Base-by-base conservation (phyloP, 30 jellyfish, hydroid and myxozoan genomes). In the Morbakka virulenta region DNA sequence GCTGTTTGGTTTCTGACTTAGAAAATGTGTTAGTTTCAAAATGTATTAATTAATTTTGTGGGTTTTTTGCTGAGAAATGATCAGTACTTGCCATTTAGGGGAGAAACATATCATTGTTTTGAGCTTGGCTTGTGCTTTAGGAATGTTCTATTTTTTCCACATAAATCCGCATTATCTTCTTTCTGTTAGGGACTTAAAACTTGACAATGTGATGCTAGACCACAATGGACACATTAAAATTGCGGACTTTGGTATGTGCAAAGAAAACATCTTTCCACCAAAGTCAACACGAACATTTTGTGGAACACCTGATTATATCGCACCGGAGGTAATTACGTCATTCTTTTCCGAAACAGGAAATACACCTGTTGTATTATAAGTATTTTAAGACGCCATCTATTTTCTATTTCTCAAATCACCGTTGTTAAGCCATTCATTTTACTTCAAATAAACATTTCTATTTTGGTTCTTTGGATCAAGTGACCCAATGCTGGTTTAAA, bases 231-330 rank as follows among this genome's bases (percentile, higher is more conserved):
- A 93, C 74, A 93, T 93, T 79, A 93, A 93, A 81, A 93, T 93
- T 35, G 99, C 99, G 47, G 99, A 93, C 74, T 93, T 93, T 64
- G 99, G 99, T 32, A 93, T 93, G 99, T 93, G 99, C 81, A 93
- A 93, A 61, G 99, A 93, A 85, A 82, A 93, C 81, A 68, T 93
- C 2, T 87, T 74, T 64, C 97, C 99, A 0, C 99, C 99, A 0
- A 93, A 93, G 94, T 80, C 99, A 52, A 93, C 99, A n/a, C 65
- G 99, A 52, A 93, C 99, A 32, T 93, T 93, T 32, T 93, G 99
- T 23, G 99, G 99, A 4, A 93, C 99, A 0, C 99, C 99, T 0
- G 99, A 93, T 51, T 93, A 93, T 91, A 93, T 93, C 28, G 99
- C 99, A 2, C 99, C 99, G 13, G 99, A 93, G 99, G 99, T 93